Evolutionary conservation across 1,140 invertebrate species (phyloP).

Genomic region (Diabrotica undecimpunctata): DNA sequence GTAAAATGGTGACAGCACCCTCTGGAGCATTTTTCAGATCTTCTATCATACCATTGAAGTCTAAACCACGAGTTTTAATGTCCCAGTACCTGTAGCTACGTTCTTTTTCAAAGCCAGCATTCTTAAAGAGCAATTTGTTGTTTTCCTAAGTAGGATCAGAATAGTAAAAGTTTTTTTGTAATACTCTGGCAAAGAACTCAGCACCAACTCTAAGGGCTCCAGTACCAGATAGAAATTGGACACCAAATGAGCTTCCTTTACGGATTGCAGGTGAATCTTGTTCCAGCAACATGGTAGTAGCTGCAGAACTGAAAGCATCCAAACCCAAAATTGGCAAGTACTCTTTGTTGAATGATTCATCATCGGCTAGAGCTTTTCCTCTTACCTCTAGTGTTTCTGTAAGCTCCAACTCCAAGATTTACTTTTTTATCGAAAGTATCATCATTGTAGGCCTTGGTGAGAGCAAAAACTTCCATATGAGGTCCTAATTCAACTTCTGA

Average conservation of each 20-base stretch:
- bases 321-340: slow-evolving; percentile 92
- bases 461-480: slow-evolving; percentile 90
- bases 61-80: slow-evolving; percentile 65
- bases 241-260: slow-evolving; percentile 77
- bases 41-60: slow-evolving; percentile 80
- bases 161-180: slow-evolving; percentile 83
- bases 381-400: slow-evolving; percentile 87
- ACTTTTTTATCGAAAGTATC: slow-evolving; percentile 84
- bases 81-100: slow-evolving; percentile 94
- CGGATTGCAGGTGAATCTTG: slow-evolving; percentile 68
- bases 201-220: slow-evolving; percentile 86
- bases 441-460: slow-evolving; percentile 76
- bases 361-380: slow-evolving; percentile 78
- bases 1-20: slow-evolving; percentile 86
- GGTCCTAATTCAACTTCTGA: slow-evolving; percentile 70
- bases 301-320: slow-evolving; percentile 74
- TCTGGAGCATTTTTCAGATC: slow-evolving; percentile 70
- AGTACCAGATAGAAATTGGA: slow-evolving; percentile 93
- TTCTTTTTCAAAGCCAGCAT: slow-evolving; percentile 81
- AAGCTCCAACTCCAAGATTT: slow-evolving; percentile 92
- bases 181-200: slow-evolving; percentile 76
- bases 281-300: slow-evolving; percentile 82
- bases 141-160: slow-evolving; percentile 97
- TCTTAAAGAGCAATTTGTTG: slow-evolving; percentile 83
- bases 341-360: slow-evolving; percentile 88